Evolutionary conservation across 1,140 invertebrate genomes (phyloP), one percentile per base, ranked within the genome.

Genomic region (Drosophila simulans): DNA sequence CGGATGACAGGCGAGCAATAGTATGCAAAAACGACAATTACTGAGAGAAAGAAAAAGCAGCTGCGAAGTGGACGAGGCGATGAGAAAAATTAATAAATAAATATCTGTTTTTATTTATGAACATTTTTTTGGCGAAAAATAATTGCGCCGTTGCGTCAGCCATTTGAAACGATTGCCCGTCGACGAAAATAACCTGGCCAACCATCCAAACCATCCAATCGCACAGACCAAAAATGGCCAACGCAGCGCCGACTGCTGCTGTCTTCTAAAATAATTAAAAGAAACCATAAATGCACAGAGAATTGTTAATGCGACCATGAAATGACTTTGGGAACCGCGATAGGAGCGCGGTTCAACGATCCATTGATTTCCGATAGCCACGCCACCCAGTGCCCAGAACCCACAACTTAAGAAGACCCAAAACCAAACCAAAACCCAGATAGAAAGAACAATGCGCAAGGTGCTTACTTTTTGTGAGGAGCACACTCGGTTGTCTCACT

Each of bases 401-500:
- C 46, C n/a, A 45, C 17, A 17, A 17, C 0, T 17, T 17, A 17
- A 17, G 1, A 17, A 17, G 1, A 31, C 7, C 27, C 27, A 31
- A 7, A 31, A 31, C 27, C 27, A 31, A 8, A 7, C 27, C 27
- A 8, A 8, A 31, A 31, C 46, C 52, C n/a, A 45, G 25, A 49
- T 68, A 34, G 10, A 51, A 60, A 69, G 22, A 51, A 66, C 22
- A 51, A 66, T 5, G 59, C 46, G n/a, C 7, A 13, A n/a, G 39
- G 11, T 58, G 64, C 17, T 52, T 59, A 43, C 69, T 83, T 89
- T 89, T 89, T 77, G 74, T 85, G 85, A 89, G 70, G 68, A 77
- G 72, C 53, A 66, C 71, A 75, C 84, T 80, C 79, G 56, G 82
- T 89, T 80, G 62, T 69, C 77, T 78, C 35, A 71, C 77, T 85